Percentiles rank a stretch among this genome's conserved stretches.
These are phyloP conservation scores for Acrocephalus arundinaceus DNA, from an alignment of 2,113 vertebrate genomes.

Conservation along the genomic window DNA sequence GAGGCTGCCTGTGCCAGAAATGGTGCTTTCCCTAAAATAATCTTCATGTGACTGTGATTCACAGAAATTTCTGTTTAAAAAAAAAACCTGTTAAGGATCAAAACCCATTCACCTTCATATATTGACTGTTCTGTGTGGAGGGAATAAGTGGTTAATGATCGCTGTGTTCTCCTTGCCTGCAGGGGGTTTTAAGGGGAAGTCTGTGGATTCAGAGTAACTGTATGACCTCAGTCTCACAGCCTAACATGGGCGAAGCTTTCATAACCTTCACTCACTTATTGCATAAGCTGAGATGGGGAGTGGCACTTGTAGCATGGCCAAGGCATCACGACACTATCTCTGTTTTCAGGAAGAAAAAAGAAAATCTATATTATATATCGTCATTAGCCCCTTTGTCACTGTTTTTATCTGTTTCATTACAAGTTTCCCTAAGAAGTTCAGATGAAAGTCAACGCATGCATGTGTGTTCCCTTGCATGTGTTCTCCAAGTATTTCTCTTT, in stretches of 20 bases:
- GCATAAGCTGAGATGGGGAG: neutral
- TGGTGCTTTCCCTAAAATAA: neutral
- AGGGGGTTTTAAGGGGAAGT: neutral
- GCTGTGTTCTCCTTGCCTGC: neutral
- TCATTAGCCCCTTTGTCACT: neutral
- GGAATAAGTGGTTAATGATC: neutral
- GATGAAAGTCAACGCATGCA: neutral
- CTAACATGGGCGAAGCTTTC: neutral
- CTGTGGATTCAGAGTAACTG: neutral
- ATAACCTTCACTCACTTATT: neutral
- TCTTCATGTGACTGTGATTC: neutral
- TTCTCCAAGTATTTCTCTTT: neutral
- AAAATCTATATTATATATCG: neutral
- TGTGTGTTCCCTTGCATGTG: neutral
- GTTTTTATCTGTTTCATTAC: neutral
- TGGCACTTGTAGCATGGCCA: neutral
- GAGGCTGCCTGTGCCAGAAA: neutral
- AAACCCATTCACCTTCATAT: neutral
- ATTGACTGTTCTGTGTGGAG: neutral
- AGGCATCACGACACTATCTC: neutral
- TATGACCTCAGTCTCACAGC: neutral
- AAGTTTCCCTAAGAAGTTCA: conserved; percentile 14
- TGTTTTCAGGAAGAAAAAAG: neutral
- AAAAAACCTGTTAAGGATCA: neutral
- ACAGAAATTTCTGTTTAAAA: neutral